Percentiles rank a stretch among this genome's conserved stretches.
Conservation (phyloP, 2,888 invertebrate species). For the Suillia variegata region DNA sequence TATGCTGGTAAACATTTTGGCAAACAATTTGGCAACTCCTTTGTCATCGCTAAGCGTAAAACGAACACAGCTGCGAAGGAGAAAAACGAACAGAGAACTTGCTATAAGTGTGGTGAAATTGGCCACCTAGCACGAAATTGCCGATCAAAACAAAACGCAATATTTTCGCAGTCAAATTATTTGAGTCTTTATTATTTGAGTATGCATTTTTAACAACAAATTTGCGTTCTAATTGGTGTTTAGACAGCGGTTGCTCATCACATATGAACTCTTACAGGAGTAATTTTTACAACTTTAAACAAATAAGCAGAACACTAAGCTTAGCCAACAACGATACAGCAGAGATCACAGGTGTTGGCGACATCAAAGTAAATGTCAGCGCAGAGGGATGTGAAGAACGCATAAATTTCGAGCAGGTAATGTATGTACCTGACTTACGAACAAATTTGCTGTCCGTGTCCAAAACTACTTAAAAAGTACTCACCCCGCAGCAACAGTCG, state of each 20-base stretch:
- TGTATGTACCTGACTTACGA: background rate
- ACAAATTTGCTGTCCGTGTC: constrained; percentile 2
- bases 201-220: background rate
- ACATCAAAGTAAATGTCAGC: background rate
- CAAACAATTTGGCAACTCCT: background rate
- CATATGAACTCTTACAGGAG: constrained; percentile 9
- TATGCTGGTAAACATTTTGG: background rate
- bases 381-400: background rate
- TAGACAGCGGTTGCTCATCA: constrained; percentile 11
- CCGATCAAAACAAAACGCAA: background rate
- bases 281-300: background rate
- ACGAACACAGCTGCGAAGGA: background rate
- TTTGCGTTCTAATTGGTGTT: constrained; percentile 1
- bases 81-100: constrained; percentile 5
- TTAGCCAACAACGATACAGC: background rate
- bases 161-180: background rate
- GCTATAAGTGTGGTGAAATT: background rate
- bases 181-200: background rate
- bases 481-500: background rate
- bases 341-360: background rate
- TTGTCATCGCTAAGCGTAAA: background rate
- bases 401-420: background rate
- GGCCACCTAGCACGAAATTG: constrained; percentile 10
- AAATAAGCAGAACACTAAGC: background rate
- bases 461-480: background rate